Evolutionary conservation across 2,113 vertebrate species (phyloP), one percentile per base, ranked within the genome.

Genomic region (Zosterops japonicus): DNA sequence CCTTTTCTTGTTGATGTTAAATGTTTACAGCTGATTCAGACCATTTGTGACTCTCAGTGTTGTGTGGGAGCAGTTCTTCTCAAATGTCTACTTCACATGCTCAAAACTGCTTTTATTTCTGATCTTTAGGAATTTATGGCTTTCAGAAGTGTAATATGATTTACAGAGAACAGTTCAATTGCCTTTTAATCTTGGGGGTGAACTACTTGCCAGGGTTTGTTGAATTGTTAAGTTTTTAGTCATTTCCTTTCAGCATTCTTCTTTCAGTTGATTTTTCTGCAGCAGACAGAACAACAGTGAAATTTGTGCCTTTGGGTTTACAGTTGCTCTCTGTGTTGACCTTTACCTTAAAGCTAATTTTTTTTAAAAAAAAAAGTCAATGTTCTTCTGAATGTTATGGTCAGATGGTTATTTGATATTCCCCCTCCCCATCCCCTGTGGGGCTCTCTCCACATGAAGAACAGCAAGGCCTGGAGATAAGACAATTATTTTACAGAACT

Each of bases 401-500:
- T 8, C 22, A 52, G 22, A 27, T 36, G 20, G 25, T 71, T 29
- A 18, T 36, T 63, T 57, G 12, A 75, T 15, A 23, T 19, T 31
- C 5, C 5, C 3, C 5, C 4, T 21, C 18, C 18, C 9, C 7
- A 28, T 23, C 33, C 5, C 8, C 6, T n/a, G 41, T 49, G 15
- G 19, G 18, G 20, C 36, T 53, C 22, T 31, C 19, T 36, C 24
- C 44, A 64, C 12, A 16, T 24, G 12, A 44, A 24, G n/a, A 65
- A 57, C 17, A 53, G 33, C 24, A 63, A 78, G 44, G 80, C 20
- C 16, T 28, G 33, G 17, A 74, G 27, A 52, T 16, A 42, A 0
- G 13, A 16, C 11, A 52, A n/a, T 42, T 36, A 27, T 63, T 82
- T 82, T 53, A 42, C 12, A 59, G 42, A 86, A 63, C 7, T 36